Evolutionary conservation across 2,888 invertebrate species (phyloP).

Genomic region (Trachelus tabidus): DNA sequence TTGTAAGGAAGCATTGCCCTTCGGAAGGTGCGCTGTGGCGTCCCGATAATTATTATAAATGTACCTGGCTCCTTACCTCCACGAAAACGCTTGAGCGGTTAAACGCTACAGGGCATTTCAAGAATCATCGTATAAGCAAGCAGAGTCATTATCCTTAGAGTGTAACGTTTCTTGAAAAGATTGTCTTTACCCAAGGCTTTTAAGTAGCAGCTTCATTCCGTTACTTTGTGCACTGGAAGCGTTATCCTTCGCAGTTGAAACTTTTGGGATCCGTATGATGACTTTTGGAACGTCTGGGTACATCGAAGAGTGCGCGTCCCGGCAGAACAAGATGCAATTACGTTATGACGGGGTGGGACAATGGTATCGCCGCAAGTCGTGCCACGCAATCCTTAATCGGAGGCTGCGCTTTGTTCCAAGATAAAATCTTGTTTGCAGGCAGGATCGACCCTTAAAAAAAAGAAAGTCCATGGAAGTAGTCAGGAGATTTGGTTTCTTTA

Average conservation of each 20-base stretch:
- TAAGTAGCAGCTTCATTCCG: too few relatives aligned
- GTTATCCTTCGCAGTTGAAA: not conserved
- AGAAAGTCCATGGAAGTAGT: not conserved
- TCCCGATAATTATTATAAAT: conserved; percentile 8
- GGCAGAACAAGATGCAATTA: not conserved
- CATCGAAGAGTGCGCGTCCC: not conserved
- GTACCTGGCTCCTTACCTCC: not conserved
- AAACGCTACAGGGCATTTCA: not conserved
- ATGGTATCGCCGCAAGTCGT: not conserved
- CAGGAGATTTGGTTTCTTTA: not conserved
- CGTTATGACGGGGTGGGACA: conserved; percentile 1
- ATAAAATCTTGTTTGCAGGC: not conserved
- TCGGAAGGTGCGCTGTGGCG: not conserved
- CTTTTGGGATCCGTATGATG: not conserved
- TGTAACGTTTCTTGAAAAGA: not conserved
- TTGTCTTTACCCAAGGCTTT: not conserved
- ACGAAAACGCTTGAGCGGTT: not conserved
- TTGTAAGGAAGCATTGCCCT: not conserved
- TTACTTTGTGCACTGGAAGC: not conserved
- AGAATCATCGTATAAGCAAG: not conserved
- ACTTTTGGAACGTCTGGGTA: not conserved
- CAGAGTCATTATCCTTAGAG: not conserved
- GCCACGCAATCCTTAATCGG: not conserved
- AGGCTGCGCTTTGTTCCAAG: not conserved
- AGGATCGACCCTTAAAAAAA: not conserved